A percentile compares a stretch with the other conserved stretches of the same genome.
phyloP scores from a whole-genome alignment of 2,797 vertebrate genomes.

The Coendou prehensilis region DNA sequence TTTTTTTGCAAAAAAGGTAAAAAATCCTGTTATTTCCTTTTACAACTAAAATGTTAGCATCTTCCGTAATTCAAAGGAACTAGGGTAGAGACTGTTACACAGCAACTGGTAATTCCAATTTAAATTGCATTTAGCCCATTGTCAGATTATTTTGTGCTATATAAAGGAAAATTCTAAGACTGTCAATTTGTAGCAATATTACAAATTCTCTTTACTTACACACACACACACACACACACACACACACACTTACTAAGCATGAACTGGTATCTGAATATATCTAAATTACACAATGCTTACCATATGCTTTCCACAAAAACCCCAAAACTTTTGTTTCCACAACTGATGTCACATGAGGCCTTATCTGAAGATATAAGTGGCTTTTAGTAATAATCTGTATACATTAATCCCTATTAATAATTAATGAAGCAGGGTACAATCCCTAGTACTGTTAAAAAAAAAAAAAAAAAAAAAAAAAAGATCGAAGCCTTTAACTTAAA shows the following conservation, averaged over 20 bases:
- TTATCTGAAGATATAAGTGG: conserved; percentile 67
- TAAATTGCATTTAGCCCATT: conserved; percentile 26
- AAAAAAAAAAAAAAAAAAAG: neutral
- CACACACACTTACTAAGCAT: neutral
- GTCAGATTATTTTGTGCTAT: conserved; percentile 39
- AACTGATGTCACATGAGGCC: conserved; percentile 48
- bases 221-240: neutral
- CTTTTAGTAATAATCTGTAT: conserved; percentile 49
- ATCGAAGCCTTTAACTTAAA: conserved; percentile 46
- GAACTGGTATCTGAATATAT: conserved; percentile 35
- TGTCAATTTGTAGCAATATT: conserved; percentile 54
- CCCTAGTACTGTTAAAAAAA: neutral
- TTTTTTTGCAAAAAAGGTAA: neutral
- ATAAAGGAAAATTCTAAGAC: conserved; percentile 51
- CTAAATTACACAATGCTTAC: conserved; percentile 42
- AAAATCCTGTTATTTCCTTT: conserved; percentile 54
- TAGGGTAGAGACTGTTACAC: neutral
- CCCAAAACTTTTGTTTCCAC: conserved; percentile 17
- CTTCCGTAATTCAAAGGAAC: conserved; percentile 7
- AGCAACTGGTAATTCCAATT: conserved; percentile 33
- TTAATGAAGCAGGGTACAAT: neutral
- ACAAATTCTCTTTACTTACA: neutral
- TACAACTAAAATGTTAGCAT: conserved; percentile 56
- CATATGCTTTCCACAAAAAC: conserved; percentile 36
- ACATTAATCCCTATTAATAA: conserved; percentile 59